phyloP scores from a whole-genome alignment of 2,113 vertebrate species.

The Nestor notabilis region DNA sequence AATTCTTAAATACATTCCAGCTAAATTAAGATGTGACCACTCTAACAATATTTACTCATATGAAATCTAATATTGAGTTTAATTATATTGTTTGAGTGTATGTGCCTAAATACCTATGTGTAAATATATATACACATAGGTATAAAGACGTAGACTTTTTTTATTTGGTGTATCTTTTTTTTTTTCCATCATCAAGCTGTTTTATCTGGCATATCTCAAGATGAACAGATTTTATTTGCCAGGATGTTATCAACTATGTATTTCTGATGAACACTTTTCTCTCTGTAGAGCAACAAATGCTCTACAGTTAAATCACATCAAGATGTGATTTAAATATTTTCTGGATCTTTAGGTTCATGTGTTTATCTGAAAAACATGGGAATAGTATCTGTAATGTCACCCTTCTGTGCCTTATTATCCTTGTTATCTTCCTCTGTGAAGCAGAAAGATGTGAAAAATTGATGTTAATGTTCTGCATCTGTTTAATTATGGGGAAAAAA shows the following conservation, averaged over 20 bases:
- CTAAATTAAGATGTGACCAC: neutral
- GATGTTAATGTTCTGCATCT: neutral
- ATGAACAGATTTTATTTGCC: neutral
- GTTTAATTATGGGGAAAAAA: neutral
- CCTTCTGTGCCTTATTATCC: neutral
- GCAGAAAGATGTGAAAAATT: neutral
- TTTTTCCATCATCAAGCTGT: neutral
- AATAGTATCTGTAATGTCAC: neutral
- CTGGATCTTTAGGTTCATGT: neutral
- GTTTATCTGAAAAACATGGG: neutral
- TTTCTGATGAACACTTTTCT: neutral
- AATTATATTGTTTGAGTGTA: neutral
- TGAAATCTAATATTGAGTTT: neutral
- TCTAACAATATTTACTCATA: neutral
- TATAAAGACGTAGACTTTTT: neutral
- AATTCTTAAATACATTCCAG: neutral
- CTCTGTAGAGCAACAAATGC: neutral
- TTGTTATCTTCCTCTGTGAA: neutral
- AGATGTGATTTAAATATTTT: neutral
- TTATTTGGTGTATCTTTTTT: neutral
- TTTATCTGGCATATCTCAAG: neutral
- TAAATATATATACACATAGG: neutral
- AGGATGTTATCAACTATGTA: neutral
- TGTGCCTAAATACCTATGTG: neutral
- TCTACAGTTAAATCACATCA: neutral